Evolutionary conservation across 1,140 invertebrate species (phyloP).

Genomic region (Sogatella furcifera): DNA sequence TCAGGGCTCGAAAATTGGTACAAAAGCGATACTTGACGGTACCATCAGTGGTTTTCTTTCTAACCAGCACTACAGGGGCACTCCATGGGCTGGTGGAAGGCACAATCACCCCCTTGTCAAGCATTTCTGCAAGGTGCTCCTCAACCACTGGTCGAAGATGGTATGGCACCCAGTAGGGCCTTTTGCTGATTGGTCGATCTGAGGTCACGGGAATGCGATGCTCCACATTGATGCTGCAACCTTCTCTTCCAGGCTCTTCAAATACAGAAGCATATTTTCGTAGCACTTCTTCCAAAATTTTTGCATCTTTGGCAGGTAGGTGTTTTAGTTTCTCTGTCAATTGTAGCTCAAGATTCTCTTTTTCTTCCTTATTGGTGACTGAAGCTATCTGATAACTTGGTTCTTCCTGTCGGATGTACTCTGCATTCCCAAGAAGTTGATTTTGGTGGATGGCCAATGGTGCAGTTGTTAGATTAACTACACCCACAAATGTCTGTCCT

Average conservation of each 20-base stretch:
- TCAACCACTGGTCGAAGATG: too few species aligned
- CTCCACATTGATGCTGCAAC: too few species aligned
- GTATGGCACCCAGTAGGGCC: too few species aligned
- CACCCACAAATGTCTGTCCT: not conserved
- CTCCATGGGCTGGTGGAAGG: too few species aligned
- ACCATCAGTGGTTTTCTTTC: constrained; percentile 14
- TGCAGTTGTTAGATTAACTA: not conserved
- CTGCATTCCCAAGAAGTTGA: not conserved
- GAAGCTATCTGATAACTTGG: not conserved
- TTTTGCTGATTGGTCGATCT: too few species aligned
- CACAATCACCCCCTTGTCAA: constrained; percentile 4
- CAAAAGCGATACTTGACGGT: constrained; percentile 14
- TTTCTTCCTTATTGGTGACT: not conserved
- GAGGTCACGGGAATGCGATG: too few species aligned
- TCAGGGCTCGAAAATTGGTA: constrained; percentile 21
- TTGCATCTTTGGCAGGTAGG: too few species aligned
- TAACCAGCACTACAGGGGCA: constrained; percentile 16
- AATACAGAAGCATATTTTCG: too few species aligned
- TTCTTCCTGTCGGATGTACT: not conserved
- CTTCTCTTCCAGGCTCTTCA: too few species aligned
- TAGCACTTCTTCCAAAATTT: too few species aligned
- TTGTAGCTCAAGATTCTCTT: not conserved
- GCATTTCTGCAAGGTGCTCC: not conserved
- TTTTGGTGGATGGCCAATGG: constrained; percentile 1
- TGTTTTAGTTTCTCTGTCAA: not conserved